Conservation (phyloP, 1,140 invertebrate species). For the Leptonema lineaticorne region DNA sequence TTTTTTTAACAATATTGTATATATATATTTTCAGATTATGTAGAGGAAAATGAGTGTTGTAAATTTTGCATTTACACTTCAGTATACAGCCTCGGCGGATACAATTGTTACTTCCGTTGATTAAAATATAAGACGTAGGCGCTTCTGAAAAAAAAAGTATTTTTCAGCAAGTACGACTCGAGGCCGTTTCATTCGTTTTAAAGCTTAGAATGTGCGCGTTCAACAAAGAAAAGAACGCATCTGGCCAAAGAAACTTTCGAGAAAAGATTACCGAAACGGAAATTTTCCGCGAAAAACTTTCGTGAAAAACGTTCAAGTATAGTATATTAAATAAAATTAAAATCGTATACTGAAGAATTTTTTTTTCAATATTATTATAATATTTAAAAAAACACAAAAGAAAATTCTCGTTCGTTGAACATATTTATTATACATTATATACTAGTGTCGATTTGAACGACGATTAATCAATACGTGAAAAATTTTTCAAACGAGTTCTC, state of each 20-base stretch:
- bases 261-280: neutral
- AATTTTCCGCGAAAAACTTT: too few species aligned
- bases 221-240: neutral
- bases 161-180: conserved; percentile 5
- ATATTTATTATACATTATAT: neutral
- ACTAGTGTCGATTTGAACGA: neutral
- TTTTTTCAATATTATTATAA: too few species aligned
- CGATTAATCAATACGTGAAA: neutral
- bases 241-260: conserved; percentile 16
- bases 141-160: neutral
- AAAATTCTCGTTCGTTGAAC: too few species aligned
- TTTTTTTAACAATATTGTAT: too few species aligned
- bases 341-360: too few species aligned
- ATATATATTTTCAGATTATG: too few species aligned
- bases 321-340: too few species aligned
- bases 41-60: neutral
- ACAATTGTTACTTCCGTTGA: neutral
- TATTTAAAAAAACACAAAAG: too few species aligned
- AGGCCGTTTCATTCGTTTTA: conserved; percentile 4
- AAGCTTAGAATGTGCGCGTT: neutral
- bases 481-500: neutral
- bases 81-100: too few species aligned
- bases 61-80: neutral
- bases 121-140: neutral
- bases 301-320: neutral